Evolutionary conservation across 2,888 invertebrate genomes (phyloP).

Genomic region (Hesperia comma): DNA sequence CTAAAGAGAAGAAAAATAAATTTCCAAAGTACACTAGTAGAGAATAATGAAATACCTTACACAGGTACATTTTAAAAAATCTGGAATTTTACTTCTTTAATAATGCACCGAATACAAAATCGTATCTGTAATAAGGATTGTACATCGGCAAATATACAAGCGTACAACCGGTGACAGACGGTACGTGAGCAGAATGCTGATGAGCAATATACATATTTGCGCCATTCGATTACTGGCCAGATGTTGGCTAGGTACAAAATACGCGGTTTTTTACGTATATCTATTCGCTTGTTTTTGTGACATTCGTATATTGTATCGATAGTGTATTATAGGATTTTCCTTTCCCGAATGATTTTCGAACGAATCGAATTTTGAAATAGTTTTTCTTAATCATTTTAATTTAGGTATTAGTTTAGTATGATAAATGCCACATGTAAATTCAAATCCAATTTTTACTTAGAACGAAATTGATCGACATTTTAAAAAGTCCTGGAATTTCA

Average conservation of each 20-base stretch:
- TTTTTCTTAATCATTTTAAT: too few species aligned
- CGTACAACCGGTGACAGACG: conserved; percentile 23
- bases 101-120: not conserved
- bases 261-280: conserved; percentile 12
- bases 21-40: too few species aligned
- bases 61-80: too few species aligned
- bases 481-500: not conserved
- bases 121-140: conserved; percentile 5
- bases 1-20: too few species aligned
- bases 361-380: too few species aligned
- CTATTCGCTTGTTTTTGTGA: conserved; percentile 1
- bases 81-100: not conserved
- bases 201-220: conserved; percentile 24
- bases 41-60: too few species aligned
- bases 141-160: conserved; percentile 16
- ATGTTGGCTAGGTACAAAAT: conserved; percentile 14
- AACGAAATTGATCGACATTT: not conserved
- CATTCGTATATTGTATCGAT: not conserved
- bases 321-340: not conserved
- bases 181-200: conserved; percentile 26
- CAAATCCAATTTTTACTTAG: not conserved
- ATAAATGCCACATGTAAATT: not conserved
- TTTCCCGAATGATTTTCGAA: too few species aligned
- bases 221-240: conserved; percentile 24
- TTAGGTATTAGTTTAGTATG: too few species aligned